Evolutionary conservation across 2,113 vertebrate species (phyloP).

Genomic region (Callionymus lyra): DNA sequence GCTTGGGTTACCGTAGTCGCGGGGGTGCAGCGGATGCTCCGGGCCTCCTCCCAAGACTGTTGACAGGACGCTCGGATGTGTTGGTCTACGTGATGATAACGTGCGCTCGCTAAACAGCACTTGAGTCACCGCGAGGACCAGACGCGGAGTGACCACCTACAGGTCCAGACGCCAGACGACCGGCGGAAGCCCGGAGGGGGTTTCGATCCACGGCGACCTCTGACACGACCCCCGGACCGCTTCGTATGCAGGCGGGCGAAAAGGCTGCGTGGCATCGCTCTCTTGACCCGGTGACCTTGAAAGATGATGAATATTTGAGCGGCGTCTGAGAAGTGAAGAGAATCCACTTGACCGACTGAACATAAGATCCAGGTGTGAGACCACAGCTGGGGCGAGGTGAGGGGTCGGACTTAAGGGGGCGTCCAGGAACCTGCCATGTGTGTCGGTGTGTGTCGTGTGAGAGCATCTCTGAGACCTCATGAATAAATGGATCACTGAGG

Average conservation of each 20-base stretch:
- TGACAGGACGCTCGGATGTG: conserved; percentile 52
- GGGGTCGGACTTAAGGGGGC: conserved; percentile 28
- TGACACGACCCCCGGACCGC: conserved; percentile 12
- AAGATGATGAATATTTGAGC: too few species aligned
- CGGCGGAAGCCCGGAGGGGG: conserved; percentile 15
- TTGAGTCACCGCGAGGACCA: conserved; percentile 34
- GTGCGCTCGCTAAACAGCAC: conserved; percentile 51
- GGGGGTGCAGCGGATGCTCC: conserved; percentile 56
- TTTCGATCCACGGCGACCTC: too few species aligned
- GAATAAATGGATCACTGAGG: conserved; percentile 13
- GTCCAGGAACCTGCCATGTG: conserved; percentile 48
- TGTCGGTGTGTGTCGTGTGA: conserved; percentile 22
- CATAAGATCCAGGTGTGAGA: conserved; percentile 38
- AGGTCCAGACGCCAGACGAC: conserved; percentile 13
- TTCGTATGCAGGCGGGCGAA: too few species aligned
- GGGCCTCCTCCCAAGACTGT: conserved; percentile 30
- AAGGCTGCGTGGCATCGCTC: too few species aligned
- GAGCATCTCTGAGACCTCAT: conserved; percentile 19
- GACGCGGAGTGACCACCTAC: conserved; percentile 41
- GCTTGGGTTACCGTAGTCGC: conserved; percentile 49
- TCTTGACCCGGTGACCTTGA: too few species aligned
- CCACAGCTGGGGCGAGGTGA: conserved; percentile 28
- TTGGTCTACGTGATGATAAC: conserved; percentile 47
- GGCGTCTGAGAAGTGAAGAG: too few species aligned
- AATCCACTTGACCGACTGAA: too few species aligned